Percentiles rank a stretch among this genome's conserved stretches.
These are phyloP conservation scores for Sebastes schlegelii DNA, from an alignment of 2,113 vertebrate genomes.

Conservation along the genomic window DNA sequence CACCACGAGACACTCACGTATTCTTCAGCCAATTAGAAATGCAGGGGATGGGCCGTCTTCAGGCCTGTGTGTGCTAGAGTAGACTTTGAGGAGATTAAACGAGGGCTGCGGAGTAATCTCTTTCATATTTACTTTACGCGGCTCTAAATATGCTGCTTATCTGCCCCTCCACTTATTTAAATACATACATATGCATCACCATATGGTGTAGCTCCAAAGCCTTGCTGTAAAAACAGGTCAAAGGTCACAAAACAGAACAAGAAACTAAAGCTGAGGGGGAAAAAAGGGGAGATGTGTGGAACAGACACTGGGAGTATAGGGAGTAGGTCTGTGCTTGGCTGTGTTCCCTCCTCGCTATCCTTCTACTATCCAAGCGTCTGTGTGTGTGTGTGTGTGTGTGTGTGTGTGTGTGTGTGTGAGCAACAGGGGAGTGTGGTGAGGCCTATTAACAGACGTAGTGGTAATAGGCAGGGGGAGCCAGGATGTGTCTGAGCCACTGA, in stretches of 20 bases:
- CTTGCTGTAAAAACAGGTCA: constrained; percentile 29
- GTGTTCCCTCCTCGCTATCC: constrained; percentile 45
- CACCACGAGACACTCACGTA: constrained; percentile 10
- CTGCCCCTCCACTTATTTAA: constrained; percentile 41
- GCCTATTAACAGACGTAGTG: constrained; percentile 84
- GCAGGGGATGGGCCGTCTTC: constrained; percentile 17
- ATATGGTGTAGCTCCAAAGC: constrained; percentile 43
- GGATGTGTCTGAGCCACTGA: constrained; percentile 75
- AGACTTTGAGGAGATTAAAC: constrained; percentile 69
- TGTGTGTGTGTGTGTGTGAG: constrained; percentile 44
- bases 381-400: constrained; percentile 38
- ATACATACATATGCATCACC: constrained; percentile 36
- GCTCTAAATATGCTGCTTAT: constrained; percentile 70
- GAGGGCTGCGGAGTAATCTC: constrained; percentile 61
- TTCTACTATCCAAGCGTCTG: constrained; percentile 31
- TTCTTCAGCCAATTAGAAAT: constrained; percentile 46
- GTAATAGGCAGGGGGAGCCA: constrained; percentile 82
- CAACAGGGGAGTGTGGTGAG: constrained; percentile 75
- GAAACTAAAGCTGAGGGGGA: constrained; percentile 18
- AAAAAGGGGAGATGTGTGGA: constrained; percentile 10
- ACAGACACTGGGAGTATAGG: constrained; percentile 18
- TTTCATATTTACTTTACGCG: constrained; percentile 73
- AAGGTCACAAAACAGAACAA: constrained; percentile 17
- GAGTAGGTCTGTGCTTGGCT: constrained; percentile 50
- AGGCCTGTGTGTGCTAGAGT: constrained; percentile 31